Evolutionary conservation across 2,797 vertebrate genomes (phyloP).

Genomic region (Melanotaenia boesemani): DNA sequence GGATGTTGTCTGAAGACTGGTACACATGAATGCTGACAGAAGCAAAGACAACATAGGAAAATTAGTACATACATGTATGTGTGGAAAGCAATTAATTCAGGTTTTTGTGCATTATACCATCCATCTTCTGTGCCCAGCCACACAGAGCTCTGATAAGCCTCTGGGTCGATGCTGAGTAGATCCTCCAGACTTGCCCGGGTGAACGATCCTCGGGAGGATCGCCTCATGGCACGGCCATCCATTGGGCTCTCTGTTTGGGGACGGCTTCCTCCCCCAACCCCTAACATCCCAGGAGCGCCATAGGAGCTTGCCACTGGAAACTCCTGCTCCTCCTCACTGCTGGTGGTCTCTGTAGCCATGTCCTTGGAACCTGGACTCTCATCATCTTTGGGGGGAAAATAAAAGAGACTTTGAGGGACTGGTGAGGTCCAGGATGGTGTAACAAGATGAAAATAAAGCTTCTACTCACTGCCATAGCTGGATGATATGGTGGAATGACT

Average conservation of each 20-base stretch:
- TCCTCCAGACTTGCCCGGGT: conserved; percentile 94
- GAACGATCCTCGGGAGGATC: conserved; percentile 94
- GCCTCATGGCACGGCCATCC: conserved; percentile 91
- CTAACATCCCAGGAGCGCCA: conserved; percentile 74
- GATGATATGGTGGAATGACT: conserved; percentile 98
- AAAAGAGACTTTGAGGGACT: background rate
- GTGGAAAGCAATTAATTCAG: background rate
- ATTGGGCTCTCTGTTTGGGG: conserved; percentile 86
- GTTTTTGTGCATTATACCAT: conserved; percentile 81
- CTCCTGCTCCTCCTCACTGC: conserved; percentile 97
- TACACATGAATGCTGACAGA: conserved; percentile 94
- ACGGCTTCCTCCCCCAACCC: conserved; percentile 59
- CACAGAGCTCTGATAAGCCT: conserved; percentile 97
- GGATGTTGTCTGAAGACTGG: conserved; percentile 98
- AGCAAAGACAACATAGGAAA: conserved; percentile 8
- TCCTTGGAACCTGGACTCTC: conserved; percentile 93
- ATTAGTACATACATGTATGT: background rate
- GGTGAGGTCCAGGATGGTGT: background rate
- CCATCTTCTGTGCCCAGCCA: conserved; percentile 98
- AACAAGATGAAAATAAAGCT: background rate
- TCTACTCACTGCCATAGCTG: conserved; percentile 93
- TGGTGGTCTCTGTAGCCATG: conserved; percentile 91
- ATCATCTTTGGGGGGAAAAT: conserved; percentile 82
- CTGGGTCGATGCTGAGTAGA: conserved; percentile 92
- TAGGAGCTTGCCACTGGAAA: conserved; percentile 86